A percentile compares a stretch with the other conserved stretches of the same genome.
phyloP scores from a whole-genome alignment of 1,140 invertebrate genomes.

The Dermatophagoides farinae region DNA sequence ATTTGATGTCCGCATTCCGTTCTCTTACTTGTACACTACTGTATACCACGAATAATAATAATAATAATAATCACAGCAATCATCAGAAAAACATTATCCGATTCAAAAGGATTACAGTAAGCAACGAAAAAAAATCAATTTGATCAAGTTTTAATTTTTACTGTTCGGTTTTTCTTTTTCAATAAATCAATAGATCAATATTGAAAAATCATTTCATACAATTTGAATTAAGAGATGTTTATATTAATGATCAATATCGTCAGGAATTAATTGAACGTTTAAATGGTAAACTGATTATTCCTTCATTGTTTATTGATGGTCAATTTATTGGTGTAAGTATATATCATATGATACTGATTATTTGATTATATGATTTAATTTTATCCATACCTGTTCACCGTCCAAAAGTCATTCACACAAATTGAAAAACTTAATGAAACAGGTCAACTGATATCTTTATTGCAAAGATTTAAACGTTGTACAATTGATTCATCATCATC shows the following conservation, averaged over 20 bases:
- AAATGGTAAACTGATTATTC: background rate
- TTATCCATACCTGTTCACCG: background rate
- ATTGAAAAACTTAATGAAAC: slow-evolving; percentile 12
- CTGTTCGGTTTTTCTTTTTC: too few species aligned
- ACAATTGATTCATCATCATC: background rate
- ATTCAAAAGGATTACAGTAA: slow-evolving; percentile 12
- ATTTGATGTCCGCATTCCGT: too few species aligned
- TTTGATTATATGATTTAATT: background rate
- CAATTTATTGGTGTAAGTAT: slow-evolving; percentile 12
- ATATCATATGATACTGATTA: background rate
- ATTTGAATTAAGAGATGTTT: slow-evolving; percentile 14
- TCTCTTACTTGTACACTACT: too few species aligned
- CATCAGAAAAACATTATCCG: slow-evolving; percentile 12
- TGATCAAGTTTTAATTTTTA: background rate
- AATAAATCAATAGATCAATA: slow-evolving; percentile 13
- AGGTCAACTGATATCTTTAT: background rate
- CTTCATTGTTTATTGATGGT: slow-evolving; percentile 10
- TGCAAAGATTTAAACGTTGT: background rate
- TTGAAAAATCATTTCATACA: slow-evolving; percentile 11
- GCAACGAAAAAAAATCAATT: background rate
- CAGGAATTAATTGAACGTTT: slow-evolving; percentile 5
- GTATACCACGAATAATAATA: too few species aligned
- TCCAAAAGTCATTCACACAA: background rate
- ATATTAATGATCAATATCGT: slow-evolving; percentile 8
- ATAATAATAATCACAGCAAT: too few species aligned